Evolutionary conservation across 2,113 vertebrate species (phyloP), one percentile per base, ranked within the genome.

Genomic region (Lepus europaeus): DNA sequence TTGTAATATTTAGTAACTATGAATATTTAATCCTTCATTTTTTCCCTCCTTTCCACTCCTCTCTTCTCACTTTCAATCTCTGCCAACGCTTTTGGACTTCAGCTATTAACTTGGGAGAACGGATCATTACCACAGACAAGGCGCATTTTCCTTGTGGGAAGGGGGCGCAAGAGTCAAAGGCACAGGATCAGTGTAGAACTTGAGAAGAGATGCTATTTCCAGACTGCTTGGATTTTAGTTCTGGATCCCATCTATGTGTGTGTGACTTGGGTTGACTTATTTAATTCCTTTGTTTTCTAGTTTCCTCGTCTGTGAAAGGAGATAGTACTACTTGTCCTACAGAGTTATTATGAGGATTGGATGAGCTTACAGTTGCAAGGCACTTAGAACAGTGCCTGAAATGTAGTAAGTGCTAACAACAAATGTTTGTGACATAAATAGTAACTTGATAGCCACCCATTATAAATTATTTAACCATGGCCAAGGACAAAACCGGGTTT

Each of bases 251-350:
- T 2, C 51, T 33, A 72, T 0, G 2, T 63, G 22, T 0, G 6
- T 66, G 33, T 39, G 73, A 68, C 9, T 3, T 59, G 3, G 6
- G 22, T 11, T 89, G 20, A 84, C 68, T 76, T 86, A 49, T 29
- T 53, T 61, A 78, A 27, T 9, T 74, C 25, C 10, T 91, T 79
- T 70, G 59, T 33, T 70, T 70, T 89, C 87, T 19, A 56, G 51
- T 91, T 83, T 94, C 53, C 70, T 97, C 53, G 88, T 80, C 66
- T 94, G 79, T 77, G 68, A 89, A 83, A 77, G 20, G 29, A 5
- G 20, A n/a, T 51, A 89, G 8, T 84, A 10, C 69, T 39, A 78
- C 20, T 25, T 72, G 0, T 89, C 22, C 87, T 20, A 51, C 5
- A 77, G 61, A 77, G 66, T 73, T 70, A 63, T 93, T 89, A 36